These are phyloP conservation scores for Pitangus sulphuratus DNA, from an alignment of 2,797 vertebrate genomes.

Conservation along the genomic window DNA sequence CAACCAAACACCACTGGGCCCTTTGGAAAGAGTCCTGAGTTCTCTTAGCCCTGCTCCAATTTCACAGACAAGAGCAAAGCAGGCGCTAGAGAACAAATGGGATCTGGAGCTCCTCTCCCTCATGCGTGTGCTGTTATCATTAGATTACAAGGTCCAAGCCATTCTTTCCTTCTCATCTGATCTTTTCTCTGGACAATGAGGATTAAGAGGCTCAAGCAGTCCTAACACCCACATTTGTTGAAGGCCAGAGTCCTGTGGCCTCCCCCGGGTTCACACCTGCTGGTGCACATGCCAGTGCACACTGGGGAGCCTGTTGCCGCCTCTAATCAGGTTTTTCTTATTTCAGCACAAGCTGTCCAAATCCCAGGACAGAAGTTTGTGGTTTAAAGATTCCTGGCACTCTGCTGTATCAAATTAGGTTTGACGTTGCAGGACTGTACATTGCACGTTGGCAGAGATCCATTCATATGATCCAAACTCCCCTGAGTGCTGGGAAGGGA, in stretches of 20 bases:
- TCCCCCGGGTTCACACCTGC: background rate
- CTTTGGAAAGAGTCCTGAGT: background rate
- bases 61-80: background rate
- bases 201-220: background rate
- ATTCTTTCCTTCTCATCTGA: conserved; percentile 16
- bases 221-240: background rate
- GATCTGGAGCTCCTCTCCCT: background rate
- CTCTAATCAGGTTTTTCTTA: background rate
- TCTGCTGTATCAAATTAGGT: background rate
- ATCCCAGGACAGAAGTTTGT: background rate
- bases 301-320: background rate
- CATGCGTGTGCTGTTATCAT: background rate
- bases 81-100: background rate
- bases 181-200: background rate
- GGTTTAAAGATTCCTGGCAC: background rate
- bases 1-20: background rate
- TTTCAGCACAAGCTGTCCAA: background rate
- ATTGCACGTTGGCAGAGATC: background rate
- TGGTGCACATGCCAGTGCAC: background rate
- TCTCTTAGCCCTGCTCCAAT: background rate
- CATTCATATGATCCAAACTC: rapidly evolving
- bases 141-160: background rate
- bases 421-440: background rate
- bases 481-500: background rate
- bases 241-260: background rate